Base-by-base conservation (phyloP, 2,888 invertebrate species). In the Globia sparganii region DNA sequence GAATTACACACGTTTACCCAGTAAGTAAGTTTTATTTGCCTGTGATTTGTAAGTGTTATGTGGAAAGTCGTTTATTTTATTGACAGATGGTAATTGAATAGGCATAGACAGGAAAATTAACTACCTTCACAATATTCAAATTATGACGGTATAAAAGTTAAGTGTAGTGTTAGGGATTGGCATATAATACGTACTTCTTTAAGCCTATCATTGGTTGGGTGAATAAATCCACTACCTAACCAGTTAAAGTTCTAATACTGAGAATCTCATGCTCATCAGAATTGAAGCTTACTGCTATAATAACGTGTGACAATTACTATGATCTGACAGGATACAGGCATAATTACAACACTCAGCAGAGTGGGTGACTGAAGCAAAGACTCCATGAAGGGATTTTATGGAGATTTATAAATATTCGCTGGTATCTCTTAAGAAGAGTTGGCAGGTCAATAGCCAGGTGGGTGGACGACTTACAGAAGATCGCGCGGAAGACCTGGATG, bases 1-100 rank as follows among this genome's bases (percentile, higher is more conserved):
- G 87, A 88, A 82, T 83, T 80, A 85, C 76, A 84, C 46, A 69
- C 64, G 75, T 72, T 82, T 85, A 68, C 65, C 69, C 70, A 85
- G 53, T 65, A 34, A 58, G 81, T 82, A 82, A 78, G 83, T 78
- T 59, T 62, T 78, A 58, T 83, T 70, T 83, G 74, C 62, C 49
- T 31, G 79, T 68, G 74, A 78, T 81, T 82, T 83, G 74, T 83
- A 53, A 66, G 78, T 70, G 78, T 74, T 74, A 59, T 74, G 70
- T 71, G 28, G 73, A 71, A 81, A 82, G 72, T 72, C 58, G 62
- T 81, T 77, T 64, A 58, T 74, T 78, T 83, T 67, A 83, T 46
- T 64, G 69, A 62, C 46, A 37, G 28, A 43, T 58, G 28, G 25
- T 56, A 64, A 80, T 65, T 66, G 53, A 80, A 79, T 37, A 11